Evolutionary conservation across 2,113 vertebrate genomes (phyloP).

Genomic region (Candoia aspera): DNA sequence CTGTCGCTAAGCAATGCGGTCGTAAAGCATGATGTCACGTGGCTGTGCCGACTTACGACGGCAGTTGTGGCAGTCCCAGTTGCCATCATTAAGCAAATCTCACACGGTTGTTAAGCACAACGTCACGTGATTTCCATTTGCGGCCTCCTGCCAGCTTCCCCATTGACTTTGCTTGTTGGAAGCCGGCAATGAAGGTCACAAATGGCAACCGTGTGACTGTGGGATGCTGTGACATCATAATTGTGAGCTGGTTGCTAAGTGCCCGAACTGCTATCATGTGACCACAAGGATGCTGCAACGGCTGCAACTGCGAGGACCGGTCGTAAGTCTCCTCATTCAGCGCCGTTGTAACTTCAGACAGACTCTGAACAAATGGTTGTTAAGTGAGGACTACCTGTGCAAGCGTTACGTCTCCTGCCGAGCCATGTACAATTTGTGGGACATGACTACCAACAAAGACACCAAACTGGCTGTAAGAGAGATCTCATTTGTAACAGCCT

Average conservation of each 20-base stretch:
- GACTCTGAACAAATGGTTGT: too few species aligned
- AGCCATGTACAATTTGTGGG: neutral
- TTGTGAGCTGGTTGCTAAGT: neutral
- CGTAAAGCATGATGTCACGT: neutral
- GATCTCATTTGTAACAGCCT: neutral
- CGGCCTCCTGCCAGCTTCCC: neutral
- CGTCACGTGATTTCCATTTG: neutral
- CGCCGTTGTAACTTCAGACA: too few species aligned
- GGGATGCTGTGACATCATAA: neutral
- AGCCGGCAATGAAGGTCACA: neutral
- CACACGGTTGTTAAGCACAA: neutral
- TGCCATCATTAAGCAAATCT: neutral
- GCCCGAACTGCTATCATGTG: neutral
- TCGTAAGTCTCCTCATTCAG: neutral
- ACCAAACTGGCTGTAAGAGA: neutral
- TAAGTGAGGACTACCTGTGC: too few species aligned
- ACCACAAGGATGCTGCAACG: neutral
- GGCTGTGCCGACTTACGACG: neutral
- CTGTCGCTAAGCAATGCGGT: neutral
- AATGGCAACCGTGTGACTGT: neutral
- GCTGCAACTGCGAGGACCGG: neutral
- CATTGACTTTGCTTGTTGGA: neutral
- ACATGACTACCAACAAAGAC: neutral
- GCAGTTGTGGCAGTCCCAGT: neutral
- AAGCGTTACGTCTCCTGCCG: neutral